Evolutionary conservation across 1,140 invertebrate genomes (phyloP), one percentile per base, ranked within the genome.

Genomic region (Atopsyche davidsoni): DNA sequence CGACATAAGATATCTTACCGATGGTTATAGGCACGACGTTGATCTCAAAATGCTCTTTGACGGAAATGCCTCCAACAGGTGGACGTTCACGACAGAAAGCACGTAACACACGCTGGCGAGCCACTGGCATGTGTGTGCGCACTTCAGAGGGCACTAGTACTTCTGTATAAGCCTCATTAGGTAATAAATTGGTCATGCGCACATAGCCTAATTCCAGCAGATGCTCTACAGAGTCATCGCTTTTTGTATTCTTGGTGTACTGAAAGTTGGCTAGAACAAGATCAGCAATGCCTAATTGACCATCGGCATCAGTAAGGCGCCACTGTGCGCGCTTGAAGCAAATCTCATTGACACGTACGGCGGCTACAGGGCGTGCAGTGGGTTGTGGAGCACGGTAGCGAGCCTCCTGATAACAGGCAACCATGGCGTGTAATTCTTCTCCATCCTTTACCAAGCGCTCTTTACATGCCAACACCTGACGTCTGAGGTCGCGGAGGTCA

Each of bases 241-340:
- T 95, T 61, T 95, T 89, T 2, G 92, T 95, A 28, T 90, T 93
- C 68, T 98, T 96, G 0, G 92, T 97, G 65, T 98, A 98, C 73
- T 98, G 74, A 69, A 99, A 99, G 68, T 98, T 98, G 42, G 89
- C 90, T 1, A 99, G 79, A 16, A 94, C 85, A 28, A 98, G 75
- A 75, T 99, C 95, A 2, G 95, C 89, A 56, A 99, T 93, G 38
- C 94, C 95, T 38, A 98, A 81, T 67, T 97, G 95, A 0, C 96
- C 96, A 76, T 99, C 96, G 4, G 88, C 85, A 69, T 98, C 94
- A 0, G 96, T 99, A 18, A 99, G 78, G 43, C 94, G 71, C 96
- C 96, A 99, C 57, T 94, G 87, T n/a, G 96, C 96, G 67, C 95
- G 90, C 69, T 97, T 96, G 66, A 99, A 98, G 67, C 92, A 98